A percentile compares a stretch with the other conserved stretches of the same genome.
phyloP scores from a whole-genome alignment of 2,797 vertebrate genomes.

The Epinephelus malabaricus region DNA sequence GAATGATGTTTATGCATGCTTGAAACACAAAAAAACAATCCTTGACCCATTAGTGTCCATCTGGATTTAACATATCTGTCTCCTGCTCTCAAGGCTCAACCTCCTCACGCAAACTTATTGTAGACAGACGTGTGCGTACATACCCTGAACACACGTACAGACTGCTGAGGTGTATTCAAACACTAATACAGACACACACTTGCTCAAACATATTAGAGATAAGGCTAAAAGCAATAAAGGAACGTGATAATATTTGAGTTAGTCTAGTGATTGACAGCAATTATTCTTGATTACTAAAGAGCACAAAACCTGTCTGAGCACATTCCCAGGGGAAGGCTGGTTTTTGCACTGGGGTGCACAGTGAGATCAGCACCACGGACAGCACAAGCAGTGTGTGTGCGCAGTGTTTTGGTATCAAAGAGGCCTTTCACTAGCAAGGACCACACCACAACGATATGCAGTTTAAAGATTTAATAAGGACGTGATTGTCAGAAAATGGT shows the following conservation, averaged over 20 bases:
- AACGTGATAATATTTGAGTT: not conserved
- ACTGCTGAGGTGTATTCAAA: not conserved
- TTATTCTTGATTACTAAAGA: not conserved
- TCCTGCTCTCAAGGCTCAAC: slow-evolving; percentile 24
- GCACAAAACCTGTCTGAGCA: not conserved
- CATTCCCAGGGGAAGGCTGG: not conserved
- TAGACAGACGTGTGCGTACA: slow-evolving; percentile 13
- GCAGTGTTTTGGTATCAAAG: too few species aligned
- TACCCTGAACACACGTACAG: not conserved
- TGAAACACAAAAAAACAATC: slow-evolving; percentile 70
- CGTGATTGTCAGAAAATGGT: too few species aligned
- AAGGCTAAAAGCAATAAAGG: not conserved
- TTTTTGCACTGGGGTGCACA: not conserved
- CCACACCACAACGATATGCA: too few species aligned
- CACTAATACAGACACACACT: not conserved
- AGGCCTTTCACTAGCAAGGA: too few species aligned
- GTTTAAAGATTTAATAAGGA: too few species aligned
- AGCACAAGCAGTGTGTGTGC: too few species aligned
- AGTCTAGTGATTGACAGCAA: not conserved
- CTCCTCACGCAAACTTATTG: slow-evolving; percentile 6
- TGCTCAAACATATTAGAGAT: not conserved
- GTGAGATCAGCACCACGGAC: slow-evolving; percentile 63
- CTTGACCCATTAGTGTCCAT: slow-evolving; percentile 79
- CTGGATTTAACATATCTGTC: slow-evolving; percentile 62
- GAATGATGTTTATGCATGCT: slow-evolving; percentile 59